Base-by-base conservation (phyloP, 2,113 vertebrate species). In the Ranitomeya imitator region DNA sequence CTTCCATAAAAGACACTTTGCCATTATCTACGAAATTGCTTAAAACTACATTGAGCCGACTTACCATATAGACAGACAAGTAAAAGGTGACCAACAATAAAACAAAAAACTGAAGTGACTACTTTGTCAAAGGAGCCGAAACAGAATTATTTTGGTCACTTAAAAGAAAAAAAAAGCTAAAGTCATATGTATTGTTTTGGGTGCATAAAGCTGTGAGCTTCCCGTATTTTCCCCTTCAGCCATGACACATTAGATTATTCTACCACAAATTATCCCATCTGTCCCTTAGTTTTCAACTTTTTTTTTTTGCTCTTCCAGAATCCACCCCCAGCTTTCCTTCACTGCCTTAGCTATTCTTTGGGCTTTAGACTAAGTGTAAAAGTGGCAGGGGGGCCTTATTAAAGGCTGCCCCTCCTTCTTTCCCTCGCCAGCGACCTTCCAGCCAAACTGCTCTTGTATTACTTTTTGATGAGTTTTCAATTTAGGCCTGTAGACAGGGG, bases 381-480 rank as follows among this genome's bases (percentile, higher is more conserved):
- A 96, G 95, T 96, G 94, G 96, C 94, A 93, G 97, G 96, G 96
- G 96, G 95, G 94, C 93, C 93, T 95, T 95, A 95, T 96, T 96
- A 95, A 95, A 95, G 93, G 93, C 92, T 94, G 93, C 94, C 95
- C 95, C 93, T 94, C 93, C 87, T 88, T 79, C 87, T 78, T 67
- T 88, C 59, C 73, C 92, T 92, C 93, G 92, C 95, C 96, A 96
- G 95, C 95, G 95, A 95, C 95, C 95, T 94, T 90, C 93, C 95
- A 96, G 95, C 96, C 96, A 99, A 99, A 98, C 96, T 96, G 97
- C 96, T 97, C 96, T 96, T 97, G 96, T 98, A 99, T 99, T 98
- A 97, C 97, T 98, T 99, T 99, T 98, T 98, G 97, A 98, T 99
- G 97, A 97, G 97, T 97, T 98, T 98, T 99, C 97, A 98, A 97